Base-by-base conservation (phyloP, 2,113 vertebrate species). In the Mesocricetus auratus region DNA sequence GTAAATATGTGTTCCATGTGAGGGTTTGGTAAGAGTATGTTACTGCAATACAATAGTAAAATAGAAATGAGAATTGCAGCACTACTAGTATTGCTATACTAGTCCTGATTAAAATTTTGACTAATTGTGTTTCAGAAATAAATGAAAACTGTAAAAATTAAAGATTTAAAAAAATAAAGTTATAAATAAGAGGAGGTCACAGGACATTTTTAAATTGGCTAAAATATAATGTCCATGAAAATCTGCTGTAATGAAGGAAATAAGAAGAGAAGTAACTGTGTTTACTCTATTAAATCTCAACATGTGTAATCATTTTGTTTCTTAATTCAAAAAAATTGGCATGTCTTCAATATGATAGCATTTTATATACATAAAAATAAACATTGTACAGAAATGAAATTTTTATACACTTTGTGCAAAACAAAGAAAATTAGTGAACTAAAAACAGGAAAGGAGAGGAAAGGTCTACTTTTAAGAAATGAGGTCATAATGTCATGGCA, bases 291-390 rank as follows among this genome's bases (percentile, higher is more conserved):
- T 92, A 83, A 88, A 93, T 93, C 45, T 81, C 58, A 90, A 74
- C 3, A 79, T 75, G 4, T 68, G 58, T 62, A 56, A n/a, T 86
- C 36, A 79, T 45, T 94, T 94, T 31, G 68, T 85, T 94, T 93
- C 93, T 78, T 29, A 60, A 85, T 89, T 89, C 22, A 89, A 29
- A 91, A 86, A 45, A 33, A 94, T 92, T 64, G 90, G 71, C 83
- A 15, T 74, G 47, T 75, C 58, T 94, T 91, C 24, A 77, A 7
- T 82, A n/a, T 89, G 50, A 89, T 15, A 93, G 90, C 7, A 89
- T 81, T 93, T 97, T 66, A 93, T 7, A 77, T 31, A 92, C 96
- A 94, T 95, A 36, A 94, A 95, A 95, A 85, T 11, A 56, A 16
- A 56, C 19, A 68, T 4, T 56, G 66, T 62, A 58, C 94, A 64